Conservation (phyloP, 2,888 invertebrate genomes). For the Drosophila quinaria region DNA sequence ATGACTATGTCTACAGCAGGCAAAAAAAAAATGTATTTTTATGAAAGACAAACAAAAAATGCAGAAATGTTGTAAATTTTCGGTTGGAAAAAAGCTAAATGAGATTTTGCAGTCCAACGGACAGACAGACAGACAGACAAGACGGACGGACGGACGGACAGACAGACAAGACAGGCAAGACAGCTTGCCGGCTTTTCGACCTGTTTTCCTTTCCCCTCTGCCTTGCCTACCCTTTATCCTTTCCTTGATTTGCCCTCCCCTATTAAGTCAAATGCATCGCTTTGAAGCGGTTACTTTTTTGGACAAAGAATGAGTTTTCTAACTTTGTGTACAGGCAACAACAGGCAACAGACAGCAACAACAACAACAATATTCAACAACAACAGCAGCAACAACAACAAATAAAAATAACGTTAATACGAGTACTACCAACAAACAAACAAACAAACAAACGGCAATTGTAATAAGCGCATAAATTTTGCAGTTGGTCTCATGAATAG, state of each 20-base stretch:
- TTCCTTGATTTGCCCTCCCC: background rate
- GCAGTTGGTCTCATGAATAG: slow-evolving; percentile 11
- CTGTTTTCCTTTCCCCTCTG: background rate
- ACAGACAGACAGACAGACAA: background rate
- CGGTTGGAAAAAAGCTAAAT: slow-evolving; percentile 59
- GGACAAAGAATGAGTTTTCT: slow-evolving; percentile 32
- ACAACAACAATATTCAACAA: background rate
- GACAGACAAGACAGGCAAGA: background rate
- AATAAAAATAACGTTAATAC: background rate
- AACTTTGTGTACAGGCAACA: slow-evolving; percentile 38
- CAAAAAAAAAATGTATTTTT: slow-evolving; percentile 9
- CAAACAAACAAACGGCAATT: slow-evolving; percentile 14
- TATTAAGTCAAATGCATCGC: slow-evolving; percentile 8
- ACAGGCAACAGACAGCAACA: background rate
- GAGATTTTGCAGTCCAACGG: slow-evolving; percentile 54
- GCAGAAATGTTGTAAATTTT: slow-evolving; percentile 49
- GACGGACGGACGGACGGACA: slow-evolving; percentile 11
- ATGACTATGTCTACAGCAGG: slow-evolving; percentile 40
- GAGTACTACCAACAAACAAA: slow-evolving; percentile 11
- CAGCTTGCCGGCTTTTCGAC: slow-evolving; percentile 11
- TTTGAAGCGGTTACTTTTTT: slow-evolving; percentile 26
- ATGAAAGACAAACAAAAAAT: slow-evolving; percentile 20
- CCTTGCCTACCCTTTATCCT: no score
- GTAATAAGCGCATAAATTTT: slow-evolving; percentile 46
- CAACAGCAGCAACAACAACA: background rate